Conservation (phyloP, 1,140 invertebrate genomes). For the Drosophila watanabei region DNA sequence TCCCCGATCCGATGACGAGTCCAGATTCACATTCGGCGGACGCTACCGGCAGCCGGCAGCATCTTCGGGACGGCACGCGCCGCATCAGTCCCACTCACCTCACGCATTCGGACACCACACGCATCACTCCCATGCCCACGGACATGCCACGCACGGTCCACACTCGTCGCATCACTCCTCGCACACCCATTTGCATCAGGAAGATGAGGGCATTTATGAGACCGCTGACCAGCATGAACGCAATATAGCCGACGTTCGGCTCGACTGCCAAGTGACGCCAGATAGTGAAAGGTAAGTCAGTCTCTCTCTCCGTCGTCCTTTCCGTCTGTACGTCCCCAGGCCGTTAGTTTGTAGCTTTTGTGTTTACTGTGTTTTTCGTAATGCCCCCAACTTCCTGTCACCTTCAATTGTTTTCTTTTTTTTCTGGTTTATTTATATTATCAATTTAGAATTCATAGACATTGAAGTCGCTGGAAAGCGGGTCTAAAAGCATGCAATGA, state of each 20-base stretch:
- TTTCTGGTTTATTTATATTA: not conserved
- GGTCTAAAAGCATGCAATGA: not conserved
- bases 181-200: conserved; percentile 88
- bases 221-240: conserved; percentile 91
- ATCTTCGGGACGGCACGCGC: conserved; percentile 86
- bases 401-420: not conserved
- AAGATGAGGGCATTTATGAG: conserved; percentile 94
- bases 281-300: conserved; percentile 93
- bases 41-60: conserved; percentile 91
- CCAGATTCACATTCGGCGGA: conserved; percentile 91
- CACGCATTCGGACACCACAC: conserved; percentile 85
- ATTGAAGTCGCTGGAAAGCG: not conserved
- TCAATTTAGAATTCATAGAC: too few species aligned
- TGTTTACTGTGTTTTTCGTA: not conserved
- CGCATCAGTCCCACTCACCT: conserved; percentile 85
- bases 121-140: conserved; percentile 85
- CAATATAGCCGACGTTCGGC: conserved; percentile 86
- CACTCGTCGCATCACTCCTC: conserved; percentile 86
- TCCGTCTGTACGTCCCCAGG: conserved; percentile 17
- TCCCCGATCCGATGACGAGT: conserved; percentile 87
- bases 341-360: conserved; percentile 2
- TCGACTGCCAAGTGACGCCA: conserved; percentile 90
- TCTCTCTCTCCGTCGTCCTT: not conserved
- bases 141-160: conserved; percentile 85
- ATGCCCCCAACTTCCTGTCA: conserved; percentile 13